A percentile compares a stretch with the other conserved stretches of the same genome.
Evolutionary conservation across 2,113 vertebrate genomes (phyloP).

Genomic region (Cheilinus undulatus): DNA sequence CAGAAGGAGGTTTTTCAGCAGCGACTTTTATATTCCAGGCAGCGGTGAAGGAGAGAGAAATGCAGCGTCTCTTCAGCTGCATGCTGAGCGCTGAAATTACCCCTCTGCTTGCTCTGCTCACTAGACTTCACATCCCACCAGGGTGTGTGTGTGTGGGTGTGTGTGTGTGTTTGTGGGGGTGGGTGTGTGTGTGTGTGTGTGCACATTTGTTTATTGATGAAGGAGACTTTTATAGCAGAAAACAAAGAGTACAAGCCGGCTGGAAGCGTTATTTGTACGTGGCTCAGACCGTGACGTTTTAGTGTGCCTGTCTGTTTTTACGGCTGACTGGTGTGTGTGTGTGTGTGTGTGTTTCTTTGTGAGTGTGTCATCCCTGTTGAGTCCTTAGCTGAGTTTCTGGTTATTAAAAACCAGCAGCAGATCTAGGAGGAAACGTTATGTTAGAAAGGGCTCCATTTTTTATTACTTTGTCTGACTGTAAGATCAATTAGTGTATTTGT

Average conservation of each 20-base stretch:
- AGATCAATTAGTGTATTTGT: not conserved
- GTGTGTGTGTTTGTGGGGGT: slow-evolving; percentile 35
- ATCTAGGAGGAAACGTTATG: slow-evolving; percentile 36
- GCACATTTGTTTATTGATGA: slow-evolving; percentile 52
- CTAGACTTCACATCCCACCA: slow-evolving; percentile 64
- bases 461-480: not conserved
- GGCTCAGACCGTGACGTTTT: not conserved
- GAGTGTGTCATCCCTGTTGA: slow-evolving; percentile 12
- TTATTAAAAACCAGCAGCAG: slow-evolving; percentile 40
- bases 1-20: slow-evolving; percentile 20
- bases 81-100: slow-evolving; percentile 68
- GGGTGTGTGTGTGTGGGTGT: slow-evolving; percentile 42
- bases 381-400: slow-evolving; percentile 32
- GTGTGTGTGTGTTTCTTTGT: slow-evolving; percentile 24
- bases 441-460: slow-evolving; percentile 19
- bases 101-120: slow-evolving; percentile 50
- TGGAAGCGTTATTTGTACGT: slow-evolving; percentile 7
- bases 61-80: slow-evolving; percentile 53
- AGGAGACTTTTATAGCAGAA: slow-evolving; percentile 26
- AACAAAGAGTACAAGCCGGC: slow-evolving; percentile 21
- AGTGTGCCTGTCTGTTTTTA: not conserved
- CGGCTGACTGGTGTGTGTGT: not conserved
- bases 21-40: slow-evolving; percentile 58
- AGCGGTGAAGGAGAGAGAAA: slow-evolving; percentile 49
- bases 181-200: slow-evolving; percentile 24